Evolutionary conservation across 2,113 vertebrate genomes (phyloP).

Genomic region (Potamarius usumacintae): DNA sequence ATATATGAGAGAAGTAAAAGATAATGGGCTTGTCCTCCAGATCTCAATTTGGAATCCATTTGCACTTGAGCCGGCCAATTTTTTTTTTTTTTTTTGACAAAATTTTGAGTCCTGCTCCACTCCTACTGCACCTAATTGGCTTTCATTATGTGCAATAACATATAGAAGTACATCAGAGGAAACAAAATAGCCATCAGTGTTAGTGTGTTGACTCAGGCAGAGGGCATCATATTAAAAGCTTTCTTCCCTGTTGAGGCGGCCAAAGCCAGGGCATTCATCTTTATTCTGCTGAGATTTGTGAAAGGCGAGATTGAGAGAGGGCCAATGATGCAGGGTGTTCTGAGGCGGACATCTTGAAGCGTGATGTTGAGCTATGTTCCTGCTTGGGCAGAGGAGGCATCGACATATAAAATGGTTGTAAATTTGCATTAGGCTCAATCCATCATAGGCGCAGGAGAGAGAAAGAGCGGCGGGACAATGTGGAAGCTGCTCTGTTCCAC

Average conservation of each 20-base stretch:
- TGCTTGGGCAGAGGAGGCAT: conserved; percentile 82
- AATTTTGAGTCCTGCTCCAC: not conserved
- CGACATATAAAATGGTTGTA: conserved; percentile 97
- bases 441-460: conserved; percentile 79
- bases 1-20: conserved; percentile 39
- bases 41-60: conserved; percentile 32
- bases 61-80: conserved; percentile 20
- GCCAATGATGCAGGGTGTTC: conserved; percentile 73
- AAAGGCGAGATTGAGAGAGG: conserved; percentile 74
- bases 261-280: conserved; percentile 69
- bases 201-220: conserved; percentile 37
- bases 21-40: conserved; percentile 44
- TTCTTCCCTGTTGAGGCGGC: conserved; percentile 48
- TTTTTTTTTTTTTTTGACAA: not conserved
- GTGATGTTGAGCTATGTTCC: conserved; percentile 96
- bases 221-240: conserved; percentile 58
- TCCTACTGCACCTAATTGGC: not conserved
- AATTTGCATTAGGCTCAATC: conserved; percentile 99
- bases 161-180: not conserved
- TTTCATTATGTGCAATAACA: conserved; percentile 23
- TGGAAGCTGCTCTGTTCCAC: conserved; percentile 80
- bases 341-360: conserved; percentile 86
- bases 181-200: conserved; percentile 12
- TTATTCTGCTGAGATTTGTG: conserved; percentile 72
- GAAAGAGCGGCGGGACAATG: conserved; percentile 69